Conservation (phyloP, 2,113 vertebrate species). For the Glaucomys volans region DNA sequence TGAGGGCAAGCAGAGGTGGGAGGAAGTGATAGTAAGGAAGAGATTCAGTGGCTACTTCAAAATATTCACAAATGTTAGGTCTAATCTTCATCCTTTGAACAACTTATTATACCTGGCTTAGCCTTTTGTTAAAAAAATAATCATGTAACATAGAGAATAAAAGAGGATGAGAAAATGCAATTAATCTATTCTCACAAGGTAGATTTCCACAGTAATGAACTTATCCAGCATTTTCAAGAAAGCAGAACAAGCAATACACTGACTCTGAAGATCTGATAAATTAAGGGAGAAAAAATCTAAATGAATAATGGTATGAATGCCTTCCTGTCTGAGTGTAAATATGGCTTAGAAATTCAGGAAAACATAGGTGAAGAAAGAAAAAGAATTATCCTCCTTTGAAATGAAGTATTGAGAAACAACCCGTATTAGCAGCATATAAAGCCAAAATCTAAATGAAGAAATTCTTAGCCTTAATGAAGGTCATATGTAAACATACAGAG, state of each 20-base stretch:
- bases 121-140: slow-evolving; percentile 29
- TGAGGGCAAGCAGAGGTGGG: not conserved
- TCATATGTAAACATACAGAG: slow-evolving; percentile 74
- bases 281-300: slow-evolving; percentile 34
- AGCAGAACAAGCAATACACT: not conserved
- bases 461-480: slow-evolving; percentile 76
- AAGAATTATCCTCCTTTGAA: slow-evolving; percentile 45
- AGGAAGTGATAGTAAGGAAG: not conserved
- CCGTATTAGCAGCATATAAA: slow-evolving; percentile 57
- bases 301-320: not conserved
- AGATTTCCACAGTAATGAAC: slow-evolving; percentile 19
- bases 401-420: slow-evolving; percentile 53
- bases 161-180: not conserved
- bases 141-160: not conserved
- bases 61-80: slow-evolving; percentile 34
- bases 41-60: slow-evolving; percentile 12
- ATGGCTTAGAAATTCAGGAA: not conserved
- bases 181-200: slow-evolving; percentile 40
- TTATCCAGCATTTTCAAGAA: not conserved
- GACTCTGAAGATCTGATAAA: slow-evolving; percentile 7
- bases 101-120: not conserved
- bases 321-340: not conserved
- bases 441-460: slow-evolving; percentile 79
- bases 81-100: not conserved
- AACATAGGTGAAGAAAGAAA: slow-evolving; percentile 37